Conservation (phyloP, 2,797 vertebrate species). For the Staurois parvus region DNA sequence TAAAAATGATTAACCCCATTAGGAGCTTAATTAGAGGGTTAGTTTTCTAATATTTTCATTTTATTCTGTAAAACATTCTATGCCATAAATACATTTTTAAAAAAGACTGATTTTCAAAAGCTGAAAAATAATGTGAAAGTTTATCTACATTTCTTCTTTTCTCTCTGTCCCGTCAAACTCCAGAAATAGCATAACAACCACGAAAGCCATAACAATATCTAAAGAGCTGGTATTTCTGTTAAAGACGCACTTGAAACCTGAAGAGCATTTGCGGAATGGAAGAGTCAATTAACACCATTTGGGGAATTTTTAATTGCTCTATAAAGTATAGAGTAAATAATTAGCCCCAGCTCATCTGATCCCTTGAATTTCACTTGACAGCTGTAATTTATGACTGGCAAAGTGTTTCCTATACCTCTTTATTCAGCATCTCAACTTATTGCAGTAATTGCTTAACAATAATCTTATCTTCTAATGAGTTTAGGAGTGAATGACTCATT, state of each 20-base stretch:
- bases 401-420: conserved; percentile 66
- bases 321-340: conserved; percentile 76
- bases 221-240: conserved; percentile 59
- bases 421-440: conserved; percentile 75
- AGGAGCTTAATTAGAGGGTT: too few relatives aligned
- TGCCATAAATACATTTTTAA: too few relatives aligned
- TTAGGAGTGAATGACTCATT: conserved; percentile 64
- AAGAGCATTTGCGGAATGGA: conserved; percentile 63
- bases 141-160: neutral
- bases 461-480: conserved; percentile 71
- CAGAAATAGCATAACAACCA: conserved; percentile 44
- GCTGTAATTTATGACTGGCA: conserved; percentile 78
- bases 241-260: conserved; percentile 61
- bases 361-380: conserved; percentile 73
- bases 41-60: too few relatives aligned
- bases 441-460: conserved; percentile 75
- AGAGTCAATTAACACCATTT: conserved; percentile 76
- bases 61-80: too few relatives aligned
- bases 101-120: neutral
- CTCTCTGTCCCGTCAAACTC: neutral
- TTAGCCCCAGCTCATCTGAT: conserved; percentile 76
- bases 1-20: too few relatives aligned
- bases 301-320: conserved; percentile 79
- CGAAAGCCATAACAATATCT: conserved; percentile 55
- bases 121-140: neutral